These are phyloP conservation scores for Paratrypauchen microcephalus DNA, from an alignment of 2,797 vertebrate genomes.

Conservation along the genomic window DNA sequence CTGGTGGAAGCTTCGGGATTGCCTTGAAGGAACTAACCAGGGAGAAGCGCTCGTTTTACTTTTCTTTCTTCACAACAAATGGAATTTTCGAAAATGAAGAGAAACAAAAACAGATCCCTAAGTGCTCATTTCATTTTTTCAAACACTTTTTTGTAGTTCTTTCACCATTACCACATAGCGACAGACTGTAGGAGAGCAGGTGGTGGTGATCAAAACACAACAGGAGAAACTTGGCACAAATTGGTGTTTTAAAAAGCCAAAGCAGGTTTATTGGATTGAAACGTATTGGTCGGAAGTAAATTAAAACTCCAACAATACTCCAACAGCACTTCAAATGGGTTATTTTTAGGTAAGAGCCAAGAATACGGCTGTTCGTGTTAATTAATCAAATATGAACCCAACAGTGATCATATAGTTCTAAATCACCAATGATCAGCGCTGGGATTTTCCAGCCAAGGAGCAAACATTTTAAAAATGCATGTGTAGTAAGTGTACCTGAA, in stretches of 20 bases:
- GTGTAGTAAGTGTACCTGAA: no score
- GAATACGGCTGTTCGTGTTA: not conserved
- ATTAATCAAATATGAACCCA: slow-evolving; percentile 8
- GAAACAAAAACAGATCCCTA: slow-evolving; percentile 16
- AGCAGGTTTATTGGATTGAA: not conserved
- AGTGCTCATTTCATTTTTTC: slow-evolving; percentile 11
- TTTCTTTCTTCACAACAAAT: not conserved
- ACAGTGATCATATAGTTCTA: no score
- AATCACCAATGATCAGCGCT: no score
- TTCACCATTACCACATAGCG: not conserved
- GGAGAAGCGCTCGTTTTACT: not conserved
- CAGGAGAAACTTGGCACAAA: not conserved
- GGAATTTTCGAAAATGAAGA: slow-evolving; percentile 1
- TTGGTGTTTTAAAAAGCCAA: not conserved
- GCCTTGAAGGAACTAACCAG: not conserved
- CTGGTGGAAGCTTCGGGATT: slow-evolving; percentile 16
- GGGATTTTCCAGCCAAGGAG: no score
- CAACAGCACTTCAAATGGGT: not conserved
- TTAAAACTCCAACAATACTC: not conserved
- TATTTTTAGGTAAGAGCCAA: not conserved
- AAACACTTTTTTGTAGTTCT: slow-evolving; percentile 18
- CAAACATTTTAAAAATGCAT: no score
- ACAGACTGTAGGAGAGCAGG: not conserved
- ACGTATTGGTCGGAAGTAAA: not conserved
- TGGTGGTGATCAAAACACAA: not conserved